A percentile compares a stretch with the other conserved stretches of the same genome.
These are phyloP conservation scores for Haemorhous mexicanus DNA, from an alignment of 2,113 vertebrate genomes.

Conservation along the genomic window DNA sequence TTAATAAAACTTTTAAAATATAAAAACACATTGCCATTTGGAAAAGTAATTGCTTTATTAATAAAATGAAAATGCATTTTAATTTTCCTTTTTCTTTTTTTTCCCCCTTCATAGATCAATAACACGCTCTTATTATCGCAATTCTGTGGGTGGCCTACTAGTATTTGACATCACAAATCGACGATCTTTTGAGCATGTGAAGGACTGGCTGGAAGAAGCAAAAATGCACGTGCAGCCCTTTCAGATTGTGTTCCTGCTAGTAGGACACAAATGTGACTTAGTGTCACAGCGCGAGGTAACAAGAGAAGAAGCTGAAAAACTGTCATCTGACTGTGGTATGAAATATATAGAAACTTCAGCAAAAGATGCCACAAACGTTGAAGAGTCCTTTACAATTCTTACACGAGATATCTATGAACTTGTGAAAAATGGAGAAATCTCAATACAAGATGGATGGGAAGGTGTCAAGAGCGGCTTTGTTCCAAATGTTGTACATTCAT, in stretches of 20 bases:
- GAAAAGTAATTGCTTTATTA: background rate
- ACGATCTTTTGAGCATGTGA: constrained; percentile 79
- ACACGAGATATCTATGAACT: constrained; percentile 82
- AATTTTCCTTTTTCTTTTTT: background rate
- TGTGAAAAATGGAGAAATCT: constrained; percentile 80
- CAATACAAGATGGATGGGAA: constrained; percentile 82
- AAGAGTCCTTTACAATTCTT: constrained; percentile 80
- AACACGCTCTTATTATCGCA: constrained; percentile 82
- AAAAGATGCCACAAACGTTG: constrained; percentile 79
- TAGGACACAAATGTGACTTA: constrained; percentile 82
- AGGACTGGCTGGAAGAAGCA: constrained; percentile 81
- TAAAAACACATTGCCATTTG: background rate
- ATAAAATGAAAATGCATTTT: background rate
- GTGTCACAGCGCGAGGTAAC: constrained; percentile 75
- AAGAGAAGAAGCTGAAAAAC: constrained; percentile 79
- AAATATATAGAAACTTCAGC: constrained; percentile 83
- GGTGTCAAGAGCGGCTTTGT: constrained; percentile 82
- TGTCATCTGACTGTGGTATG: constrained; percentile 78
- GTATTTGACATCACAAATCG: constrained; percentile 83
- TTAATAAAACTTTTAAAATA: background rate
- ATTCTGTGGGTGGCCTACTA: constrained; percentile 81
- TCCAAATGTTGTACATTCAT: constrained; percentile 80
- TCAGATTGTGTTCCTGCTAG: constrained; percentile 78
- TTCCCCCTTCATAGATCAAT: constrained; percentile 72
- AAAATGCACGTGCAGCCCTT: constrained; percentile 79